Base-by-base conservation (phyloP, 1,140 invertebrate genomes). In the Rhyzopertha dominica region DNA sequence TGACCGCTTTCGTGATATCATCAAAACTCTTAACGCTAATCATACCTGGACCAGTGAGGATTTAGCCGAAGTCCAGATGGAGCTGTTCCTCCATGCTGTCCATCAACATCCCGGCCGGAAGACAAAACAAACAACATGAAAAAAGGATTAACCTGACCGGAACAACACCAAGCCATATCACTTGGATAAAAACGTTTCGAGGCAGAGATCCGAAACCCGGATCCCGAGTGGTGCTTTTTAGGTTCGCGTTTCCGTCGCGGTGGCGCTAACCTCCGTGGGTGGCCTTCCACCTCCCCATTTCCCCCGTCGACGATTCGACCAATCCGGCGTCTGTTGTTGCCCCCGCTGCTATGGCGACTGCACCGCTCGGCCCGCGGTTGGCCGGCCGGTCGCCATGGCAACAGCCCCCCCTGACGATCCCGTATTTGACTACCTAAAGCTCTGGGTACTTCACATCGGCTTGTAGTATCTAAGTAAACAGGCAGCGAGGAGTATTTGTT, bases 381-480 rank as follows among this genome's bases (percentile, higher is more conserved):
- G 61, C 42, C n/a, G 23, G 14, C 8, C 10, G 26, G 54, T 59
- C 52, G 25, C 54, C 47, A 64, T 62, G 62, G 59, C 50, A 49
- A 62, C 48, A 36, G n/a, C 5, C 29, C 41, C 54, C 51, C 58
- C 54, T 55, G 41, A 35, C 47, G 26, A 42, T 56, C 41, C 45
- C 46, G 53, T 67, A 59, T 67, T 67, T 67, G 65, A 65, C 59
- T 65, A 67, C 62, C 62, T 64, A 67, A 65, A 65, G 65, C 62
- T 64, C 58, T 59, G 54, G 61, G 65, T 67, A 67, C 65, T 67
- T 66, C 63, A 67, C 63, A 62, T 53, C 55, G 54, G 62, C 61
- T 67, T 66, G 65, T 67, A 67, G 65, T 67, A 67, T 67, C 65
- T 67, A 67, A 65, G 65, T 66, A 67, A 67, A 67, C 65, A 67